Base-by-base conservation (phyloP, 2,113 vertebrate species). In the Seriola aureovittata region DNA sequence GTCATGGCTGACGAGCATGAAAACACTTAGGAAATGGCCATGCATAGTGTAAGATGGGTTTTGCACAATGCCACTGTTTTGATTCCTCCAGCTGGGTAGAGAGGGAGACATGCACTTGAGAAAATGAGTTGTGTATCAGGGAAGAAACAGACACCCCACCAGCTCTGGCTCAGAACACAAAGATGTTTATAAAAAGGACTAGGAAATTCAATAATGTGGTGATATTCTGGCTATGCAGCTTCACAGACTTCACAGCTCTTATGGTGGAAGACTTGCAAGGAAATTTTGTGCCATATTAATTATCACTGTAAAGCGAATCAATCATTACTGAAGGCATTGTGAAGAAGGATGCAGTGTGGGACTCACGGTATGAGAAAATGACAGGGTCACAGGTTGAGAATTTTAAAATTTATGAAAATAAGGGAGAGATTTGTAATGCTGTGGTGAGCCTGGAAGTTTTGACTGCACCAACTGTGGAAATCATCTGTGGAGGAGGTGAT, bases 171-270 rank as follows among this genome's bases (percentile, higher is more conserved):
- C 17, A 63, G 46, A 54, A 21, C 7, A 55, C 52, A 32, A 78
- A 40, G 21, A 25, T 77, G 42, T 69, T 69, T 50, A 78, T 55
- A 55, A 55, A 52, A 55, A n/a, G 21, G 52, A 55, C 21, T 7
- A 4, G 7, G 52, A n/a, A 55, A 55, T 9, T 9, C 3, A 23
- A 3, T 55, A 50, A 59, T 71, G 10, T 72, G 68, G 46, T 58
- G 60, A 80, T 67, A 50, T 73, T 40, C 40, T 72, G 46, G 23
- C 19, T 25, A 17, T 48, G 4, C 54, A 52, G 54, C 13, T 34
- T 38, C 11, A 0, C 13, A 67, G 44, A 23, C 23, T 17, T 62
- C n/a, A 55, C 6, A 66, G 1, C 9, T 52, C n/a, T 8, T 4
- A 12, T 16, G 48, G 40, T 44, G 7, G 7, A 66, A 71, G 19